Evolutionary conservation across 2,888 invertebrate species (phyloP).

Genomic region (Elmis aenea): DNA sequence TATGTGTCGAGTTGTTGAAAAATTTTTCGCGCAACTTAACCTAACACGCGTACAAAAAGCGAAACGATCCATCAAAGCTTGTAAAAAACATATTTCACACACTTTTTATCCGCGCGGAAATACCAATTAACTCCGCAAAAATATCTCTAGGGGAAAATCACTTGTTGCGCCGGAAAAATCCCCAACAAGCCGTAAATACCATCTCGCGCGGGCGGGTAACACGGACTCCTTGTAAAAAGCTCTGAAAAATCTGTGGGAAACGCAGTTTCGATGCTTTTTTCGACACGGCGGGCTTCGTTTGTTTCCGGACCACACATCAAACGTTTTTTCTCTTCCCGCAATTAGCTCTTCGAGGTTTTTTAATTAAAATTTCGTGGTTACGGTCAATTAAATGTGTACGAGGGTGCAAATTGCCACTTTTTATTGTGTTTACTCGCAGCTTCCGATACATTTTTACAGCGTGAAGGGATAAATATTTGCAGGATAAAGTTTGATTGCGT

Average conservation of each 20-base stretch:
- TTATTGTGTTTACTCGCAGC: constrained; percentile 14
- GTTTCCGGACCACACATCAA: constrained; percentile 2
- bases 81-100: constrained; percentile 9
- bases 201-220: constrained; percentile 15
- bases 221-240: constrained; percentile 15
- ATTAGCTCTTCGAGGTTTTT: constrained; percentile 33
- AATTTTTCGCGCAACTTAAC: no score
- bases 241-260: constrained; percentile 19
- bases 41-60: no score
- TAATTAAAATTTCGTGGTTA: constrained; percentile 32
- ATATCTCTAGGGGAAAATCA: constrained; percentile 26
- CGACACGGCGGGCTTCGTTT: background rate
- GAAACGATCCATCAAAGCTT: constrained; percentile 10
- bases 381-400: constrained; percentile 29
- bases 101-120: constrained; percentile 11
- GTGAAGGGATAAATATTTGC: no score
- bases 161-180: constrained; percentile 35
- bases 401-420: constrained; percentile 15
- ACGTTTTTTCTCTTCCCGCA: constrained; percentile 21
- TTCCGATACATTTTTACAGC: no score
- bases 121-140: constrained; percentile 22
- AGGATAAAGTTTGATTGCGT: no score
- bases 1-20: no score
- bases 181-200: constrained; percentile 14
- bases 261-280: constrained; percentile 9